Conservation (phyloP, 2,888 invertebrate genomes). For the Deilephila porcellus region DNA sequence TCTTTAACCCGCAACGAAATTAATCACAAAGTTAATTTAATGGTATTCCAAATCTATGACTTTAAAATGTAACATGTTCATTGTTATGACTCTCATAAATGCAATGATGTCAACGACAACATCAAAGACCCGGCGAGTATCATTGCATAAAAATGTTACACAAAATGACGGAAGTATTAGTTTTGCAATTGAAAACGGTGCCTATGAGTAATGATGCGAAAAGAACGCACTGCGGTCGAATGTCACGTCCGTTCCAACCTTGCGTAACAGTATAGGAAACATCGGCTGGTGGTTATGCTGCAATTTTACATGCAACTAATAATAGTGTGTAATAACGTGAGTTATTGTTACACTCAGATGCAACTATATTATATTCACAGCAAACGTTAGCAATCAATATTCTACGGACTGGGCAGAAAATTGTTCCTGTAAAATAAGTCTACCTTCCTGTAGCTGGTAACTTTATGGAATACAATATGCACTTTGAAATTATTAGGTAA, state of each 20-base stretch:
- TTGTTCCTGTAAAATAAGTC: too few species aligned
- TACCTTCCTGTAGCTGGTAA: not conserved
- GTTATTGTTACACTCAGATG: not conserved
- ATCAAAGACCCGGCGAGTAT: not conserved
- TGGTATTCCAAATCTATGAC: too few species aligned
- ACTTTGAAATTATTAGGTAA: too few species aligned
- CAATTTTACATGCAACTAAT: constrained; percentile 7
- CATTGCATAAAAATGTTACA: not conserved
- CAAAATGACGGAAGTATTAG: constrained; percentile 46
- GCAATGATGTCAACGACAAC: too few species aligned
- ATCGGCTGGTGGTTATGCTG: not conserved
- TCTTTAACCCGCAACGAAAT: too few species aligned
- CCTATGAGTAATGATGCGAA: constrained; percentile 40
- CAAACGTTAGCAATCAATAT: too few species aligned
- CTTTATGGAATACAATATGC: not conserved
- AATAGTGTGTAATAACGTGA: too few species aligned
- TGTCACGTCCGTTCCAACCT: constrained; percentile 42
- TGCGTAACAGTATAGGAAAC: constrained; percentile 36
- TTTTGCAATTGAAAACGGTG: constrained; percentile 30
- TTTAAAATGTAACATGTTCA: too few species aligned
- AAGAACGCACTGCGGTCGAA: constrained; percentile 39
- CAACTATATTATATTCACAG: not conserved
- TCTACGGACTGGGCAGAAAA: too few species aligned
- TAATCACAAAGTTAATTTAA: too few species aligned
- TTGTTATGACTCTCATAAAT: too few species aligned